Evolutionary conservation across 2,797 vertebrate species (phyloP).

Genomic region (Okamejei kenojei): DNA sequence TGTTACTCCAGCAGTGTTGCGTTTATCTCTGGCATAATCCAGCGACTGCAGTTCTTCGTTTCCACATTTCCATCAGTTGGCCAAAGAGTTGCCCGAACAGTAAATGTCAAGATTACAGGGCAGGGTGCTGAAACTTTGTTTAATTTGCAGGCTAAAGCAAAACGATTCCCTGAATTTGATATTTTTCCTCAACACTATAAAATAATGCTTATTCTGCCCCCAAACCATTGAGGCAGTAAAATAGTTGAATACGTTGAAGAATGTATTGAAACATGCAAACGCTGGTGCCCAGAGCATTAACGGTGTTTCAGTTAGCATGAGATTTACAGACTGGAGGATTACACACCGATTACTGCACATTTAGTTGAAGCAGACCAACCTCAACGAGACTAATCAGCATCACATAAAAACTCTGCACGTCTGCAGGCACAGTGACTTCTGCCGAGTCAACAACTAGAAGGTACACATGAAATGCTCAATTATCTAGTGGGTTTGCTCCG

Average conservation of each 20-base stretch:
- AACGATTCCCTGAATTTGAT: not conserved
- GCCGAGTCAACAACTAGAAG: not conserved
- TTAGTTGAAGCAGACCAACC: not conserved
- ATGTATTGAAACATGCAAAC: conserved; percentile 8
- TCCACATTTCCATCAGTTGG: too few species aligned
- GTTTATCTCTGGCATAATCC: too few species aligned
- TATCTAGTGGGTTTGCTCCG: too few species aligned
- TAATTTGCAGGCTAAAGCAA: not conserved
- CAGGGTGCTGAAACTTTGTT: not conserved
- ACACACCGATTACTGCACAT: not conserved
- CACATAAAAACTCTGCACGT: not conserved
- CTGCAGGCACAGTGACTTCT: not conserved
- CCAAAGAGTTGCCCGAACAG: too few species aligned
- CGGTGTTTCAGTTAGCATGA: too few species aligned
- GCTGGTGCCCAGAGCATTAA: not conserved
- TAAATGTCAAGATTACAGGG: not conserved
- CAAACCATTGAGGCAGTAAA: not conserved
- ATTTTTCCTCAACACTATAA: not conserved
- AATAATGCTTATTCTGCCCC: not conserved
- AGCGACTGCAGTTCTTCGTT: too few species aligned
- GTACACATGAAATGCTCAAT: too few species aligned
- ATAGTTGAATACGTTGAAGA: not conserved
- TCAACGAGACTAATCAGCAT: not conserved
- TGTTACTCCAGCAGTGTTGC: too few species aligned
- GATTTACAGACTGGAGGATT: not conserved